These are phyloP conservation scores for Philonicus albiceps DNA, from an alignment of 2,888 invertebrate species.

Conservation along the genomic window DNA sequence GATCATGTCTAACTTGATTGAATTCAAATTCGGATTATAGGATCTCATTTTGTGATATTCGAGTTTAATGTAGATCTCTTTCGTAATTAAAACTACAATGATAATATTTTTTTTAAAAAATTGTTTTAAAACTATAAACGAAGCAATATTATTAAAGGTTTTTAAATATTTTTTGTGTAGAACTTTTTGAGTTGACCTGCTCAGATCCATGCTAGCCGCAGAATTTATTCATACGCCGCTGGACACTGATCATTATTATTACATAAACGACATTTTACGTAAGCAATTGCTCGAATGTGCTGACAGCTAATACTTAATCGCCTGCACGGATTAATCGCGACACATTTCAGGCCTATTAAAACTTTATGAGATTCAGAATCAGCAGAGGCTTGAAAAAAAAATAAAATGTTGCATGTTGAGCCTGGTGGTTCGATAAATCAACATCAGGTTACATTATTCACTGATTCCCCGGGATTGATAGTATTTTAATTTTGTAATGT, in stretches of 20 bases:
- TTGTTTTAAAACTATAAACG: too few species aligned
- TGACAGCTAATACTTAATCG: background rate
- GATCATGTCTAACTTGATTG: too few species aligned
- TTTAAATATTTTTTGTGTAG: background rate
- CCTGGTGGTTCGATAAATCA: background rate
- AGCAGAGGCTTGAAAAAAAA: background rate
- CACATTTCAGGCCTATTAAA: background rate
- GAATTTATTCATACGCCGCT: background rate
- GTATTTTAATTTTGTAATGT: background rate
- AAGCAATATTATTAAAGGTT: too few species aligned
- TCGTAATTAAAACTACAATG: too few species aligned
- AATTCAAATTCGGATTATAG: too few species aligned
- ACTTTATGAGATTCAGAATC: background rate
- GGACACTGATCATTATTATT: background rate
- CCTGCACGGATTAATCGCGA: background rate
- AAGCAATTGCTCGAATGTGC: background rate
- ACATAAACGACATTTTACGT: background rate
- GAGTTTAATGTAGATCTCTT: too few species aligned
- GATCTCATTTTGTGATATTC: too few species aligned
- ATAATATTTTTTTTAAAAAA: too few species aligned
- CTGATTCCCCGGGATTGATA: background rate
- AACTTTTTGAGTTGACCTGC: background rate
- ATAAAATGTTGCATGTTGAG: background rate
- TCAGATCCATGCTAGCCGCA: too few species aligned
- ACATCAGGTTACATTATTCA: background rate